phyloP scores from a whole-genome alignment of 2,888 invertebrate genomes.

The Gisinianus flammeolus region DNA sequence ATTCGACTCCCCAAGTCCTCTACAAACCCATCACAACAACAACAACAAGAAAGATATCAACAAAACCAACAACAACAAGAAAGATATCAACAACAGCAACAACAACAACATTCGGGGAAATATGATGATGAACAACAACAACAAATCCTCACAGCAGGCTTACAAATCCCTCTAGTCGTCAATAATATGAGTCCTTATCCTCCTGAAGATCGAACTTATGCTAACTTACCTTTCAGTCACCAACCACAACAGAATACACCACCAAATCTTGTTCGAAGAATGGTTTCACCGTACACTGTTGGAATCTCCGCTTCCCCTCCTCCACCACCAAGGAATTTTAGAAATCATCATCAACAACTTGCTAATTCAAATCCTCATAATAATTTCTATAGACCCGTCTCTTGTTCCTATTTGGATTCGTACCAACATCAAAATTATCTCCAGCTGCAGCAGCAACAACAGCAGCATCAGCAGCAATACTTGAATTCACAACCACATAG shows the following conservation, averaged over 20 bases:
- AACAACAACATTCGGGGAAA: no score
- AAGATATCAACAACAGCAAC: constrained; percentile 27
- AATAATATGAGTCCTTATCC: constrained; percentile 29
- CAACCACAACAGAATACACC: background rate
- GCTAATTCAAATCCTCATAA: constrained; percentile 7
- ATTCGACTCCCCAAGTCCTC: constrained; percentile 48
- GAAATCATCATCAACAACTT: background rate
- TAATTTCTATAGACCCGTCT: constrained; percentile 57
- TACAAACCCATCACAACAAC: background rate
- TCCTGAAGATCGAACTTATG: constrained; percentile 41
- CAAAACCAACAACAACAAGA: background rate
- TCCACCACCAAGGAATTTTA: constrained; percentile 55
- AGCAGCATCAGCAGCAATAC: background rate
- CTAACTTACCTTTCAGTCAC: constrained; percentile 28
- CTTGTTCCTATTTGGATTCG: constrained; percentile 56
- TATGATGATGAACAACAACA: background rate
- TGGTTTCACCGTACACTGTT: background rate
- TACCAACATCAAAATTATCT: constrained; percentile 37
- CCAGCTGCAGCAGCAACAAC: constrained; percentile 22
- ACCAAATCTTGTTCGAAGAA: background rate
- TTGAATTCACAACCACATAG: background rate
- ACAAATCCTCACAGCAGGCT: background rate
- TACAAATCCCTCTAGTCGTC: constrained; percentile 37
- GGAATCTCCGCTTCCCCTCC: constrained; percentile 50
- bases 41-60: constrained; percentile 18